Evolutionary conservation across 2,113 vertebrate species (phyloP).

Genomic region (Sebastes fasciatus): DNA sequence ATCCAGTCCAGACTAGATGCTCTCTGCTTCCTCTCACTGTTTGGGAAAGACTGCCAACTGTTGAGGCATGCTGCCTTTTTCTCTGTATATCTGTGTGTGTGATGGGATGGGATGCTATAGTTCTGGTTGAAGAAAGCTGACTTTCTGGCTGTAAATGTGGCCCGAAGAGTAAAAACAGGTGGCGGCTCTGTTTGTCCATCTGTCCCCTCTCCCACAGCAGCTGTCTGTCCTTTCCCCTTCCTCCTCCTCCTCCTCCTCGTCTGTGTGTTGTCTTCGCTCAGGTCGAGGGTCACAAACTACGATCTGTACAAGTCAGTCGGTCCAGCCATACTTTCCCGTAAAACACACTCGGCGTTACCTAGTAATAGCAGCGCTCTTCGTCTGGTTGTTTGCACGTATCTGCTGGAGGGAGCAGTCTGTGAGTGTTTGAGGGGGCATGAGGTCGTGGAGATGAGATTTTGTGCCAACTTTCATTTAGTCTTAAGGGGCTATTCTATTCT

Average conservation of each 20-base stretch:
- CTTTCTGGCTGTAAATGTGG: constrained; percentile 1
- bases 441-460: too few relatives aligned
- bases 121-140: constrained; percentile 1
- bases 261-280: constrained; percentile 15
- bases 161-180: constrained; percentile 49
- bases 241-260: not conserved
- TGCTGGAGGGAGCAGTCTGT: not conserved
- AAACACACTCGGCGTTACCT: not conserved
- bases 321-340: not conserved
- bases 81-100: not conserved
- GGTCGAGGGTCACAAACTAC: constrained; percentile 33
- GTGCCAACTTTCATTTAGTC: too few relatives aligned
- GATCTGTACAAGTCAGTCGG: constrained; percentile 8
- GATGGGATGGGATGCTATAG: not conserved
- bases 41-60: constrained; percentile 21
- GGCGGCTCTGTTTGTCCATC: constrained; percentile 64
- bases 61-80: constrained; percentile 24
- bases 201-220: constrained; percentile 49
- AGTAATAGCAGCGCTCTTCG: not conserved
- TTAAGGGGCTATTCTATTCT: too few relatives aligned
- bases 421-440: too few relatives aligned
- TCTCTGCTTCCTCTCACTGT: constrained; percentile 33
- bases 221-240: constrained; percentile 35
- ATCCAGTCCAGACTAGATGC: constrained; percentile 44
- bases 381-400: not conserved